Percentiles rank a stretch among this genome's conserved stretches.
Evolutionary conservation across 2,797 vertebrate genomes (phyloP).

Genomic region (Odontamblyopus lacepedii): DNA sequence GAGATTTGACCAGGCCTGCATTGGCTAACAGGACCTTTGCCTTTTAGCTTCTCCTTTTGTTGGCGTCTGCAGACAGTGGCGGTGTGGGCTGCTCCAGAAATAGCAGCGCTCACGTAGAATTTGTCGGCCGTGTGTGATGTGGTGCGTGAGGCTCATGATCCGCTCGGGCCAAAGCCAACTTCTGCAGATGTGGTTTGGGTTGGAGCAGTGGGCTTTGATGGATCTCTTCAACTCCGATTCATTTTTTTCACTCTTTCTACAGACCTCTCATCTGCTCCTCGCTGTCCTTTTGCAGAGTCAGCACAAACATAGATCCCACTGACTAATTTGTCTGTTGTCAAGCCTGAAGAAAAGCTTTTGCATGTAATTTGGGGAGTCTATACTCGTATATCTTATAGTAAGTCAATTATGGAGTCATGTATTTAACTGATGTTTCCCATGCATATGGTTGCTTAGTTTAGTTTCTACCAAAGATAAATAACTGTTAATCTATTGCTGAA

Average conservation of each 20-base stretch:
- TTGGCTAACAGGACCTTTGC: constrained; percentile 18
- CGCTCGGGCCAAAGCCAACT: constrained; percentile 47
- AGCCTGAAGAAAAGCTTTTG: neutral
- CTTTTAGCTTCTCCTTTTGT: constrained; percentile 30
- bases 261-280: constrained; percentile 26
- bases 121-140: constrained; percentile 55
- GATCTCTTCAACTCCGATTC: constrained; percentile 49
- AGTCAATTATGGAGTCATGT: neutral
- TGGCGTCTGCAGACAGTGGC: constrained; percentile 41
- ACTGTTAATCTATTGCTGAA: too few relatives aligned
- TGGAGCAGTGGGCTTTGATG: constrained; percentile 25
- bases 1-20: constrained; percentile 17
- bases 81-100: constrained; percentile 45
- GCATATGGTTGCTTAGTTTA: too few relatives aligned
- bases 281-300: constrained; percentile 43
- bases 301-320: constrained; percentile 49
- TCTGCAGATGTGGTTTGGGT: constrained; percentile 56
- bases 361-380: neutral
- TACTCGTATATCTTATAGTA: too few relatives aligned
- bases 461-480: neutral
- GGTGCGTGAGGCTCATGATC: constrained; percentile 57
- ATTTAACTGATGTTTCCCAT: neutral
- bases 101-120: constrained; percentile 49
- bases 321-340: constrained; percentile 39
- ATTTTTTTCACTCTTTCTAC: constrained; percentile 37